Conservation (phyloP, 2,113 vertebrate genomes). For the Ammodytes marinus region DNA sequence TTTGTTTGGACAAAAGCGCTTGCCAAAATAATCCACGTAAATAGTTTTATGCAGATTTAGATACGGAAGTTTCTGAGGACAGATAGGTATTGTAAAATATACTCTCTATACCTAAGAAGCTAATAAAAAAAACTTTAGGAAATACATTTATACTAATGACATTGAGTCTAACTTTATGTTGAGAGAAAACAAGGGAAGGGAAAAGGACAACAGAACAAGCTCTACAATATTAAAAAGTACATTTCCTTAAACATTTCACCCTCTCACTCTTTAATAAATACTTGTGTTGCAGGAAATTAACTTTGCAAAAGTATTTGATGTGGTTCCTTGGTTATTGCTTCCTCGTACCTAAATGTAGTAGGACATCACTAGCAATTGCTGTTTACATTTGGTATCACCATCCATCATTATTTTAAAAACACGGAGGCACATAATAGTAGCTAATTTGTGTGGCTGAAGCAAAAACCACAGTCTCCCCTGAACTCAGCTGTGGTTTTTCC, state of each 20-base stretch:
- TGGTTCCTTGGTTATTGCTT: conserved; percentile 14
- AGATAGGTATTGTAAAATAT: no score
- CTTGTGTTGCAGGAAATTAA: neutral
- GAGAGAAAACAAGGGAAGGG: neutral
- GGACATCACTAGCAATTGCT: conserved; percentile 15
- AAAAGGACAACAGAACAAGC: neutral
- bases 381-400: conserved; percentile 41
- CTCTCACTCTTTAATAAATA: neutral
- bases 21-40: neutral
- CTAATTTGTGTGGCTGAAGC: conserved; percentile 13
- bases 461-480: conserved; percentile 27
- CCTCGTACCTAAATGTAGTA: conserved; percentile 6
- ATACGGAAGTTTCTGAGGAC: no score
- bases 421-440: conserved; percentile 21
- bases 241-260: conserved; percentile 10
- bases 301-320: neutral
- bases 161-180: neutral
- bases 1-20: neutral
- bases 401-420: conserved; percentile 40
- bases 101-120: no score
- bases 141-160: neutral
- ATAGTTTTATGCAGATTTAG: no score
- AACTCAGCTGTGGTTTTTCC: conserved; percentile 47
- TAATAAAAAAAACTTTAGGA: no score
- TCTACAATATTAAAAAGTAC: neutral